These are phyloP conservation scores for Drosophila prolongata DNA, from an alignment of 2,888 invertebrate species.

Conservation along the genomic window DNA sequence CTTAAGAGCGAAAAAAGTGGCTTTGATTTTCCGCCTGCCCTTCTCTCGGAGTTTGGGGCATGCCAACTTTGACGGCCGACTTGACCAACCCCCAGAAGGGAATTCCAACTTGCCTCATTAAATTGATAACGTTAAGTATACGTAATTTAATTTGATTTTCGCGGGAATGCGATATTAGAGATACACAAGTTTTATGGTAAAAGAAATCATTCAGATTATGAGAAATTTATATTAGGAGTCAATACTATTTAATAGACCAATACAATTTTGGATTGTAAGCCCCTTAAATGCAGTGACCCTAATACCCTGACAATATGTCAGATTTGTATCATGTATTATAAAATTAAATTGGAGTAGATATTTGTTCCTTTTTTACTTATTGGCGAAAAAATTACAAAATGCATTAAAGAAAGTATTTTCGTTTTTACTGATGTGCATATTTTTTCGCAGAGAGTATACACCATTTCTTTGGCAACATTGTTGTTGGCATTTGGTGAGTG, in stretches of 20 bases:
- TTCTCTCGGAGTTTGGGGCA: conserved; percentile 14
- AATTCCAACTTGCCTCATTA: conserved; percentile 29
- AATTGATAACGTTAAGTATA: conserved; percentile 33
- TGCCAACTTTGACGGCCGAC: conserved; percentile 25
- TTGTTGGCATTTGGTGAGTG: conserved; percentile 17
- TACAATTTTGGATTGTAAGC: too few relatives aligned
- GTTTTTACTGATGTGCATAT: background rate
- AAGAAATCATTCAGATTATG: too few relatives aligned
- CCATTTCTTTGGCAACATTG: conserved; percentile 34
- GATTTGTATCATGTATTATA: too few relatives aligned
- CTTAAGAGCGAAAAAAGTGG: conserved; percentile 70
- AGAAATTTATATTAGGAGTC: too few relatives aligned
- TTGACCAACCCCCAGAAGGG: conserved; percentile 27
- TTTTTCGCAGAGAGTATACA: conserved; percentile 2
- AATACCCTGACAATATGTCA: too few relatives aligned
- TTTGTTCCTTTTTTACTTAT: too few relatives aligned
- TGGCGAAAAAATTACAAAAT: too few relatives aligned
- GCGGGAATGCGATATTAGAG: background rate
- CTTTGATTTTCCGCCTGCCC: conserved; percentile 59
- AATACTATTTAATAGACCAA: too few relatives aligned
- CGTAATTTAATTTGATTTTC: conserved; percentile 21
- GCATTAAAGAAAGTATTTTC: background rate
- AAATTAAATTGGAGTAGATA: too few relatives aligned
- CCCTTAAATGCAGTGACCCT: too few relatives aligned
- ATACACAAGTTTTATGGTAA: background rate